phyloP scores from a whole-genome alignment of 2,888 invertebrate genomes.

The Macrosoma leucophasiata region DNA sequence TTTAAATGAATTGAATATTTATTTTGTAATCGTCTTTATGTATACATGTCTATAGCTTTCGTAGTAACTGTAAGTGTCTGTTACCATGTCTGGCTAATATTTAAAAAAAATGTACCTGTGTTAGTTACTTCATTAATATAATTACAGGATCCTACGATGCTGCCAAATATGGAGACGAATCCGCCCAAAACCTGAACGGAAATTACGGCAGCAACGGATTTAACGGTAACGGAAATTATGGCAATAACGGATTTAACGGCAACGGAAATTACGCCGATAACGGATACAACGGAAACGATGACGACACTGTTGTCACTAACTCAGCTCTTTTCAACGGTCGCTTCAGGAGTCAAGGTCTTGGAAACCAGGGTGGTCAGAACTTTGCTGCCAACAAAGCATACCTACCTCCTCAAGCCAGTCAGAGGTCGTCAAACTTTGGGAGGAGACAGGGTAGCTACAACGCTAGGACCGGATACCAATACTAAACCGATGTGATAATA shows the following conservation, averaged over 20 bases:
- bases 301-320: slow-evolving; percentile 45
- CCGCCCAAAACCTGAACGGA: slow-evolving; percentile 23
- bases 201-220: slow-evolving; percentile 7
- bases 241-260: background rate
- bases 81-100: too few species aligned
- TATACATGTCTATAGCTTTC: too few species aligned
- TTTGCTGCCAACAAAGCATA: slow-evolving; percentile 37
- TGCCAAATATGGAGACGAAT: slow-evolving; percentile 38
- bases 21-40: background rate
- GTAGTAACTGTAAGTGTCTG: too few species aligned
- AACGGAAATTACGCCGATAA: slow-evolving; percentile 9
- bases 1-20: too few species aligned
- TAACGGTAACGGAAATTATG: too few species aligned
- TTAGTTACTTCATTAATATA: too few species aligned
- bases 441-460: slow-evolving; percentile 36
- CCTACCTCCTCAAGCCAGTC: slow-evolving; percentile 38
- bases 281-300: slow-evolving; percentile 30
- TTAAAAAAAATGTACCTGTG: too few species aligned
- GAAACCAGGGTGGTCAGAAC: slow-evolving; percentile 8
- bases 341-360: slow-evolving; percentile 11
- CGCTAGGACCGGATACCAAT: slow-evolving; percentile 42
- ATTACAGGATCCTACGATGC: slow-evolving; percentile 54
- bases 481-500: slow-evolving; percentile 22
- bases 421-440: slow-evolving; percentile 26
- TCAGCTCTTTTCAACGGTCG: slow-evolving; percentile 34